Conservation (phyloP, 2,888 invertebrate species). For the Hanleya hanleyi region DNA sequence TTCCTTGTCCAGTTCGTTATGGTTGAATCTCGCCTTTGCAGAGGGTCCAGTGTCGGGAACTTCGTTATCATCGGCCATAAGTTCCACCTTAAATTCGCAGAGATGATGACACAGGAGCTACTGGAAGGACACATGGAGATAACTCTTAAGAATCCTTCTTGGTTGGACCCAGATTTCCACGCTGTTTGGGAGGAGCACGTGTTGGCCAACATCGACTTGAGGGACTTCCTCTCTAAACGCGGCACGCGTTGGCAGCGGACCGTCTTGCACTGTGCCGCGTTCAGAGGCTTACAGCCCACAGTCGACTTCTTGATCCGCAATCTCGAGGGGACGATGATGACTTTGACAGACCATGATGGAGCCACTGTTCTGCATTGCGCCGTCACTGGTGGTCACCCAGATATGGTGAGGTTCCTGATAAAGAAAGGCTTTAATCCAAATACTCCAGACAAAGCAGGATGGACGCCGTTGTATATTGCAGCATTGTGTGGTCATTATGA, state of each 20-base stretch:
- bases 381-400: neutral
- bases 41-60: neutral
- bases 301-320: neutral
- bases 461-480: neutral
- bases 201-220: neutral
- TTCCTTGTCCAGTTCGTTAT: neutral
- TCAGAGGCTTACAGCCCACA: neutral
- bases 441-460: neutral
- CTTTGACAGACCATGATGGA: neutral
- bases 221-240: neutral
- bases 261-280: neutral
- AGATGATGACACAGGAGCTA: neutral
- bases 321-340: neutral
- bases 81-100: neutral
- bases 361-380: neutral
- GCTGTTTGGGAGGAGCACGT: neutral
- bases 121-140: neutral
- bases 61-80: neutral
- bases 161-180: neutral
- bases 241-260: neutral
- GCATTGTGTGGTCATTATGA: neutral
- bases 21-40: too few relatives aligned
- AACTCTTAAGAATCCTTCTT: neutral
- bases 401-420: neutral
- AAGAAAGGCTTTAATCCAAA: neutral